A percentile compares a stretch with the other conserved stretches of the same genome.
phyloP scores from a whole-genome alignment of 2,113 vertebrate genomes.

The Megaceryle torquata region DNA sequence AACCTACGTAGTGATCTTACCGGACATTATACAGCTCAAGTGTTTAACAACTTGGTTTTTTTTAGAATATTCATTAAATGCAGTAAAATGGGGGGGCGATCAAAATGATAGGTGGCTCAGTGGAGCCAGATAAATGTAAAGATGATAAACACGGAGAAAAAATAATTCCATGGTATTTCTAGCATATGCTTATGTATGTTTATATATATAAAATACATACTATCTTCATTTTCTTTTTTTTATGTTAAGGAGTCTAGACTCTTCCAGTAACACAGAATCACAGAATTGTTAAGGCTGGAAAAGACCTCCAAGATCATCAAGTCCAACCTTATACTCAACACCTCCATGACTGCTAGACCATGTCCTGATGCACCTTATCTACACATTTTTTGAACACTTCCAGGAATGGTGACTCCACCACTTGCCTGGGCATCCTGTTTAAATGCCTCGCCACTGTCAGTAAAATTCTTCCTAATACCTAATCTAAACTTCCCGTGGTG shows the following conservation, averaged over 20 bases:
- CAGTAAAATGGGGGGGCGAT: constrained; percentile 70
- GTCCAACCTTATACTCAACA: too few species aligned
- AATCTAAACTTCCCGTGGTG: too few species aligned
- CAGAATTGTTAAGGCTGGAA: too few species aligned
- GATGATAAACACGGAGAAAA: not conserved
- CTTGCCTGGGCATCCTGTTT: too few species aligned
- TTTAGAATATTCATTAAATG: constrained; percentile 72
- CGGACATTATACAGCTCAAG: constrained; percentile 81
- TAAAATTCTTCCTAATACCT: too few species aligned
- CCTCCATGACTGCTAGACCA: too few species aligned
- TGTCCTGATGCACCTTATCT: too few species aligned
- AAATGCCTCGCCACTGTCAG: too few species aligned
- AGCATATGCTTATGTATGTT: not conserved
- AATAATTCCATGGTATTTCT: not conserved
- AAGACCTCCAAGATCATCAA: too few species aligned
- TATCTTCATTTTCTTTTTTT: not conserved
- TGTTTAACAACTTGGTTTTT: constrained; percentile 81
- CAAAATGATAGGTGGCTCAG: constrained; percentile 70
- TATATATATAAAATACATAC: not conserved
- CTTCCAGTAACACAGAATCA: not conserved
- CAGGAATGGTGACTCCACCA: too few species aligned
- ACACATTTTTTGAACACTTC: too few species aligned
- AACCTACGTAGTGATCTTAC: constrained; percentile 76
- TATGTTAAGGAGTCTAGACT: not conserved
- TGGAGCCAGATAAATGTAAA: not conserved